Evolutionary conservation across 2,113 vertebrate genomes (phyloP), one percentile per base, ranked within the genome.

Genomic region (Dicerorhinus sumatrensis): DNA sequence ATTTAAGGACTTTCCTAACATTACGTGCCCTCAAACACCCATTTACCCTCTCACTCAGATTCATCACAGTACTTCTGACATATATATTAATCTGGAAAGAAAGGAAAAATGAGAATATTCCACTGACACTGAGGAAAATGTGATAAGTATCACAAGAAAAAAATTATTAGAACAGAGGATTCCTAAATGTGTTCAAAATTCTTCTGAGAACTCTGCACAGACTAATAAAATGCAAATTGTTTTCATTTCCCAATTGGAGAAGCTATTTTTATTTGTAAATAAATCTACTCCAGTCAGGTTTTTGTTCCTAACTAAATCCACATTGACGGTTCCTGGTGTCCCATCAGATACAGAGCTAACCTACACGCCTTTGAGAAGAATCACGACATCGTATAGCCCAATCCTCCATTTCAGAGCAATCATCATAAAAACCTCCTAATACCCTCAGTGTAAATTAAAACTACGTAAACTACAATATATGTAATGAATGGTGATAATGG

Each of bases 231-330:
- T n/a, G 48, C 16, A 92, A 48, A 84, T 21, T 80, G 6, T 36
- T 89, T 76, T 42, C 42, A 77, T 10, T 92, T 62, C 42, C 54
- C 63, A 75, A 25, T 1, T 54, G 39, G 56, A 46, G 14, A 86
- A 92, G 70, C 21, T 89, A 54, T 36, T 83, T 91, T 69, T 81
- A 89, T 86, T 46, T 31, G 2, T 84, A 87, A 96, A 91, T 58
- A 86, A 25, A 36, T 51, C 31, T 67, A 21, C 29, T 7, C 14
- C 39, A 9, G 17, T 36, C 1, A 56, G 51, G 31, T 56, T 73
- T 86, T 63, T 72, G 42, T 73, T 84, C 84, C 58, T 87, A 86
- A 60, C 6, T 90, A 93, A 72, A 60, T 69, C 65, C 46, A 89
- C 39, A 65, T 0, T 18, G 36, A 51, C 58, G 17, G 7, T 20